Evolutionary conservation across 2,113 vertebrate species (phyloP).

Genomic region (Aldabrachelys gigantea): DNA sequence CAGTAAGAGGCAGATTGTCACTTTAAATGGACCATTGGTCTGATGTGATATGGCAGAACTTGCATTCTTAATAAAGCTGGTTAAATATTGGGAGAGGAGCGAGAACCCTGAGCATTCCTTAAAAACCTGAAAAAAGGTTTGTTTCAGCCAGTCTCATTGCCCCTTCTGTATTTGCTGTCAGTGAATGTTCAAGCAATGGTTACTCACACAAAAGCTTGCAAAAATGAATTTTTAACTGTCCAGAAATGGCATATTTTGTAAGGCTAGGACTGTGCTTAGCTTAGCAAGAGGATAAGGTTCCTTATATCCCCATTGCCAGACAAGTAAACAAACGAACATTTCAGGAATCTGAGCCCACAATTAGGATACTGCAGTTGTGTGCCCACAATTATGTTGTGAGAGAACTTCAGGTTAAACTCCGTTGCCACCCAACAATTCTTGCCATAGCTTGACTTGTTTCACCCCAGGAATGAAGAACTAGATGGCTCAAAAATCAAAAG

Average conservation of each 20-base stretch:
- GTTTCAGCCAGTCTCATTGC: not conserved
- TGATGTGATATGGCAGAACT: not conserved
- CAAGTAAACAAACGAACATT: not conserved
- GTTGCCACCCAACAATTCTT: not conserved
- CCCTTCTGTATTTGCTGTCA: not conserved
- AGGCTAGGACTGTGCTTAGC: not conserved
- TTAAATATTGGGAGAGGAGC: not conserved
- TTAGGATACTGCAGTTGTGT: not conserved
- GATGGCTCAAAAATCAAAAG: not conserved
- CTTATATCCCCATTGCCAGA: not conserved
- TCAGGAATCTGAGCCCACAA: fast-evolving
- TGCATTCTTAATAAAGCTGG: not conserved
- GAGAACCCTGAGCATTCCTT: not conserved
- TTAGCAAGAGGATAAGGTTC: not conserved
- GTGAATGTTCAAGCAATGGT: not conserved
- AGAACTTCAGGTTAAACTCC: constrained; percentile 29
- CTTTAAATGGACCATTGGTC: not conserved
- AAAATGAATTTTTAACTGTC: not conserved
- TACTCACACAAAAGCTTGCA: not conserved
- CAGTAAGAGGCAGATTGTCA: not conserved
- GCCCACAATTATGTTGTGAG: not conserved
- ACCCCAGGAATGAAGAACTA: not conserved
- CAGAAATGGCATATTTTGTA: not conserved
- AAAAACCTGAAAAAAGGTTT: not conserved
- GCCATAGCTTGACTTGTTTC: not conserved